phyloP scores from a whole-genome alignment of 2,888 invertebrate species.

The Pristionchus entomophagus region DNA sequence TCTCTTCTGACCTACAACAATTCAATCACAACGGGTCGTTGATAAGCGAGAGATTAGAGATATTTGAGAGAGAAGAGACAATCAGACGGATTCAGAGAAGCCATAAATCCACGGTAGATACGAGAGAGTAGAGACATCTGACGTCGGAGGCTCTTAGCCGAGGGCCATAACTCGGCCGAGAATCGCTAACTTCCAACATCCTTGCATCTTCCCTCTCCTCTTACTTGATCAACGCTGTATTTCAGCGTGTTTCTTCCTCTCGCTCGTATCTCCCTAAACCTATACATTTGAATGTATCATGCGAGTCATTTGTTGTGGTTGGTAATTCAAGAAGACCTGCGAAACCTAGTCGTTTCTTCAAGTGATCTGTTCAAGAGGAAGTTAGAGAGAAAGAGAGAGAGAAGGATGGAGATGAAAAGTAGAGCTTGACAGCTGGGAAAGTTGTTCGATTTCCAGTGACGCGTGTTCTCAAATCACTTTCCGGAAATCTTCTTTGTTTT shows the following conservation, averaged over 20 bases:
- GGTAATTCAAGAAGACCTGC: neutral
- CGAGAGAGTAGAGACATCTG: neutral
- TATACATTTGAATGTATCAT: neutral
- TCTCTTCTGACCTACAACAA: constrained; percentile 27
- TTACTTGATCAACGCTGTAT: neutral
- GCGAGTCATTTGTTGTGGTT: neutral
- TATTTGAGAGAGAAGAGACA: neutral
- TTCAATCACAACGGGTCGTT: neutral
- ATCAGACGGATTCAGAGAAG: neutral
- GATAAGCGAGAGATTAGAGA: neutral
- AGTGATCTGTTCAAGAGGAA: neutral
- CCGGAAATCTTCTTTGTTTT: neutral
- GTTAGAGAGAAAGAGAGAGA: neutral
- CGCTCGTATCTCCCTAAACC: neutral
- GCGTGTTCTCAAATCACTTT: neutral
- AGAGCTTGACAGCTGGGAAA: neutral
- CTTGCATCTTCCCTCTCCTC: neutral
- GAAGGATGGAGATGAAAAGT: neutral
- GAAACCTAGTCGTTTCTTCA: neutral
- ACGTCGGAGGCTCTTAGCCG: neutral
- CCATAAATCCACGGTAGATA: neutral
- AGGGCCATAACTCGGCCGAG: neutral
- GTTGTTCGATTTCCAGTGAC: constrained; percentile 6
- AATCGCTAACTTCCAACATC: neutral
- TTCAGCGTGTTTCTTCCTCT: neutral